These are phyloP conservation scores for Notamacropus eugenii DNA, from an alignment of 2,797 vertebrate species.

Conservation along the genomic window DNA sequence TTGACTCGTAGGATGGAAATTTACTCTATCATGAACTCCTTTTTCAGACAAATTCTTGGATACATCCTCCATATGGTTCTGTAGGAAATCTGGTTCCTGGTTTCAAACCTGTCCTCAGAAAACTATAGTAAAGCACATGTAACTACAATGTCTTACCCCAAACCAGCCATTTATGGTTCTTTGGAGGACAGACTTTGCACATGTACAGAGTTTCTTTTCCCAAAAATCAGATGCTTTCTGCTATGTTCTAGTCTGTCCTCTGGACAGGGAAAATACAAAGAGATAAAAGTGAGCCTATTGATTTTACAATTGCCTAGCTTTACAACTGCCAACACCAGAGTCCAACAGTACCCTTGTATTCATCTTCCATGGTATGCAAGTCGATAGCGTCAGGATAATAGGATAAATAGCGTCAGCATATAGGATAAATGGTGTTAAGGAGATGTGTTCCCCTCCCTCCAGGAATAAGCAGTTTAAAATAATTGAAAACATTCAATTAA, in stretches of 20 bases:
- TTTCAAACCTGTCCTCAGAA: neutral
- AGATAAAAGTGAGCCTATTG: neutral
- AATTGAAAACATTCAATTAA: neutral
- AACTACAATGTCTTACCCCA: neutral
- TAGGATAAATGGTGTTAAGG: neutral
- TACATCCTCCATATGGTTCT: neutral
- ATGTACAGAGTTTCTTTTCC: neutral
- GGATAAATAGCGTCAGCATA: no score
- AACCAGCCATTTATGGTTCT: neutral
- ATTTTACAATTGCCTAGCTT: neutral
- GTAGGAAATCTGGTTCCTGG: neutral
- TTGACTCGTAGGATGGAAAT: neutral
- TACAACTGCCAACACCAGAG: neutral
- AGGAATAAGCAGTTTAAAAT: neutral
- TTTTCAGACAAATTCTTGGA: neutral
- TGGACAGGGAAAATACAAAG: neutral
- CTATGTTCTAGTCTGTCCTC: neutral
- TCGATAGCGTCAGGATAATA: neutral
- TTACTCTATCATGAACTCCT: neutral
- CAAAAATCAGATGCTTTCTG: neutral
- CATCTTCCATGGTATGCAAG: neutral
- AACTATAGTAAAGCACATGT: neutral
- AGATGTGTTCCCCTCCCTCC: neutral
- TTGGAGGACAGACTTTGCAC: neutral
- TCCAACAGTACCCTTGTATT: neutral